A percentile compares a stretch with the other conserved stretches of the same genome.
Evolutionary conservation across 2,797 vertebrate species (phyloP).

Genomic region (Crax fasciolata): DNA sequence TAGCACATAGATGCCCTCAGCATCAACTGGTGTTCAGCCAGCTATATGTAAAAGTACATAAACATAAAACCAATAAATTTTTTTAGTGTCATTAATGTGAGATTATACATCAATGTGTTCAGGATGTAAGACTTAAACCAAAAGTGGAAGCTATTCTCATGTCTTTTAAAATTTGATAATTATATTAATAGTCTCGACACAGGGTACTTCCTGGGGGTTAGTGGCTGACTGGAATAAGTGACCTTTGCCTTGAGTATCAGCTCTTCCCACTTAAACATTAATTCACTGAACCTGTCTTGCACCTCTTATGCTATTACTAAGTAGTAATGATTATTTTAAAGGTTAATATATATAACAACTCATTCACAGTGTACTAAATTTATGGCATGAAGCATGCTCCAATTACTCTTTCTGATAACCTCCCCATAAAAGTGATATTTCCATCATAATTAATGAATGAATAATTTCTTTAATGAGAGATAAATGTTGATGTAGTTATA

Average conservation of each 20-base stretch:
- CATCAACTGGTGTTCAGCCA: not conserved
- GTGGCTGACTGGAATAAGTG: not conserved
- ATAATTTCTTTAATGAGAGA: slow-evolving; percentile 17
- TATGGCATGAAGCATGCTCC: not conserved
- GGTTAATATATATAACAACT: not conserved
- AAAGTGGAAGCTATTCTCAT: not conserved
- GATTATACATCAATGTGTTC: not conserved
- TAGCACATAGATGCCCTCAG: not conserved
- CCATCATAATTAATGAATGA: slow-evolving; percentile 20
- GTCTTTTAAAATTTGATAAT: not conserved
- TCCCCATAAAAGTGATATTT: slow-evolving; percentile 10
- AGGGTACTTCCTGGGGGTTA: not conserved
- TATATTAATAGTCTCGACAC: not conserved
- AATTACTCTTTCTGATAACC: slow-evolving; percentile 26
- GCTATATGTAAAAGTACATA: not conserved
- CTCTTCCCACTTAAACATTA: not conserved
- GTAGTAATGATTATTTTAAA: slow-evolving; percentile 31
- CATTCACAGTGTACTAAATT: not conserved
- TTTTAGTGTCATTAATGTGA: not conserved
- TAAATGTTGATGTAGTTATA: not conserved
- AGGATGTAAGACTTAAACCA: not conserved
- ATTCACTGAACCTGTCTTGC: not conserved
- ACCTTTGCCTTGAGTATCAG: not conserved
- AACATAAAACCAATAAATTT: not conserved
- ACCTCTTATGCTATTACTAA: not conserved